Base-by-base conservation (phyloP, 2,113 vertebrate genomes). In the Gavia stellata region DNA sequence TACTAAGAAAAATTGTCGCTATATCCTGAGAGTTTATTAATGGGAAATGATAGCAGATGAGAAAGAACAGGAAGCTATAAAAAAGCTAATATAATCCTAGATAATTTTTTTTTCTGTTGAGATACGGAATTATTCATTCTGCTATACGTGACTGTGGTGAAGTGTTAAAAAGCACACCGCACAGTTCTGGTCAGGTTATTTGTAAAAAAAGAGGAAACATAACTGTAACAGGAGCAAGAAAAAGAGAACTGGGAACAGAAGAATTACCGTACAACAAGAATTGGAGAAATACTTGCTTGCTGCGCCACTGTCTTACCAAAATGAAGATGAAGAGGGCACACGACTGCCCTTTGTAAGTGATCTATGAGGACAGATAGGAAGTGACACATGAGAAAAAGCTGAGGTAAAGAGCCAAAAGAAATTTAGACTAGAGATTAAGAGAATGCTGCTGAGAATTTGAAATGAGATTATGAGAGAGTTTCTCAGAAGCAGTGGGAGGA, bases 41-140 rank as follows among this genome's bases (percentile, higher is more conserved):
- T 3, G 9, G 61, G 70, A 71, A 78, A 93, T 63, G 29, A 63
- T 7, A 63, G 36, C 73, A 68, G 40, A 92, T 44, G 31, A 89
- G 58, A 62, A 85, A 91, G 83, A 93, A 62, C 40, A 91, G 81
- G 95, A 95, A 95, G 42, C 38, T 78, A 66, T 74, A 79, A 87
- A 91, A 93, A 88, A 3, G 1, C 33, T 58, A 84, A 66, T 70
- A 58, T 31, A 81, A 86, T 50, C 40, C 24, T 56, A 38, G n/a
- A 5, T 7, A 29, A 3, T 17, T 34, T 44, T 17, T 67, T 44
- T 42, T 56, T 67, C 5, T 61, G 4, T 45, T 68, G 10, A 40
- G 34, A 38, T 47, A 71, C 74, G 13, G 20, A 94, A 59, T 78
- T 84, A 81, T 44, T 92, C 21, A 59, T 81, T 91, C 55, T 74